Evolutionary conservation across 1,140 invertebrate genomes (phyloP), one percentile per base, ranked within the genome.

Genomic region (Bombus sibiricus): DNA sequence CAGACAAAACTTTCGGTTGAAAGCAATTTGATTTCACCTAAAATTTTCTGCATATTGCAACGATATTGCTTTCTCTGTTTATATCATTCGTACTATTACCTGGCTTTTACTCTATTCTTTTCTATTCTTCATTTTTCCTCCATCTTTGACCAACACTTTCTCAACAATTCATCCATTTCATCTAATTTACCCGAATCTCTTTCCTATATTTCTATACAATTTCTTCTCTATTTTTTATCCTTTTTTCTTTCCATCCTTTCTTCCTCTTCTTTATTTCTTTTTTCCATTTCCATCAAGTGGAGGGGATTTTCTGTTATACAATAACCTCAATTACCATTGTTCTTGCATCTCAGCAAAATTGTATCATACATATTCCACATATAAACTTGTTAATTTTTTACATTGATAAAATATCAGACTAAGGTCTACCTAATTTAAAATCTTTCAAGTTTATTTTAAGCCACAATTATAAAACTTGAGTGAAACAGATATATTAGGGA

Each of bases 261-360:
- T 10, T 15, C 10, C 9, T 3, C 13, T 47, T 76, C 15, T 34
- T 25, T 25, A 3, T 34, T 47, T 47, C 12, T 13, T 47, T 25
- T 32, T 22, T n/a, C 4, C 3, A 22, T 32, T 34, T 10, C 10
- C 8, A 22, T 47, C 1, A 10, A 18, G 32, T n/a, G 18, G 18
- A 25, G n/a, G 43, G 39, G 25, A 72, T 41, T 68, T 39, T 77
- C 3, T 47, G 39, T 39, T 69, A 69, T 43, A 47, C 68, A 80
- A 87, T 91, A 91, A 91, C 91, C 89, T 91, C 85, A 87, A 91
- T 89, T 89, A 75, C 41, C 12, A 32, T 22, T 76, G 13, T 25
- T 41, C 64, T 80, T 80, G 41, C 9, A 69, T 47, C 13, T 66
- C 9, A 32, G 39, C 13, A 53, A 74, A 43, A n/a, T 15, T 73